Evolutionary conservation across 2,113 vertebrate genomes (phyloP).

Genomic region (Plecturocebus donacophilus): DNA sequence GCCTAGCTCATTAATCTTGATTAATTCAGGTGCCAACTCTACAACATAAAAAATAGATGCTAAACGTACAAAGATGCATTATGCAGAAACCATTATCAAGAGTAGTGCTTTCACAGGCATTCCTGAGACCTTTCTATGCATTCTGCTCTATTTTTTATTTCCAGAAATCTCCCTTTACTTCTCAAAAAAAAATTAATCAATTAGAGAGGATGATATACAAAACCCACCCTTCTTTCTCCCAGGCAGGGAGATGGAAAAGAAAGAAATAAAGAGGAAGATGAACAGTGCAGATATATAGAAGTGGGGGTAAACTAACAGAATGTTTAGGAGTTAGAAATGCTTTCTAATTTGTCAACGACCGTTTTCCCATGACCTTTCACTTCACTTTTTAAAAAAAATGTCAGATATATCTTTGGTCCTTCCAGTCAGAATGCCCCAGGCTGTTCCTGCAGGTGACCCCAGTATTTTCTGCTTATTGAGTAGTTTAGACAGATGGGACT

Average conservation of each 20-base stretch:
- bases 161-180: neutral
- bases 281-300: neutral
- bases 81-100: neutral
- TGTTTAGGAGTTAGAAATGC: neutral
- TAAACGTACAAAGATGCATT: neutral
- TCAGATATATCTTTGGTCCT: neutral
- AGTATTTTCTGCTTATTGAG: neutral
- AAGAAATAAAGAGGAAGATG: neutral
- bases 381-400: neutral
- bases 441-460: neutral
- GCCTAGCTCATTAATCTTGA: constrained; percentile 56
- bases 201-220: neutral
- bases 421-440: neutral
- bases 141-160: neutral
- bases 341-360: neutral
- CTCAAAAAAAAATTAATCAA: neutral
- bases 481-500: neutral
- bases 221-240: neutral
- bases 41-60: constrained; percentile 13
- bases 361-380: neutral
- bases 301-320: neutral
- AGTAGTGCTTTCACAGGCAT: neutral
- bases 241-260: neutral
- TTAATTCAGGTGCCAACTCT: constrained; percentile 30
- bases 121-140: neutral